Percentiles rank a stretch among this genome's conserved stretches.
Conservation (phyloP, 2,113 vertebrate genomes). For the Ciconia maguari region DNA sequence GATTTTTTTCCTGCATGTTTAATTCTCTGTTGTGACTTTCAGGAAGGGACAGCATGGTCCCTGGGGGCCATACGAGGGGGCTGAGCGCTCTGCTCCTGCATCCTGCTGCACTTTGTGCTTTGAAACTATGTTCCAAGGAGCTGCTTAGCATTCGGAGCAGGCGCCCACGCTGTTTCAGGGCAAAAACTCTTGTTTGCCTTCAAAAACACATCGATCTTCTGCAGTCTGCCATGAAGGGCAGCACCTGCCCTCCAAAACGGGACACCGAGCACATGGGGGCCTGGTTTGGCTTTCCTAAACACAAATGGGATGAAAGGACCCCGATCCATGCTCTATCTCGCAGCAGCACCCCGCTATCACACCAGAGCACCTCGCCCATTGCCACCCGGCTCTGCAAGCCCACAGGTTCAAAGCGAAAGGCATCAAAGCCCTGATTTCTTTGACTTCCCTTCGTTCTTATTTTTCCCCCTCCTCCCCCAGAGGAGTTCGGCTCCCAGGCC, state of each 20-base stretch:
- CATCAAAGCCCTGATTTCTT: background rate
- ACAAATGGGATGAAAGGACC: background rate
- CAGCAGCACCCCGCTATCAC: background rate
- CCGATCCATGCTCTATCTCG: background rate
- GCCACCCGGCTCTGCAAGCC: fast-evolving
- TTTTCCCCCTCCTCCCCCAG: background rate
- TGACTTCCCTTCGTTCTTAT: background rate
- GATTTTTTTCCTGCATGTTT: fast-evolving
- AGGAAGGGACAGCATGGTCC: fast-evolving
- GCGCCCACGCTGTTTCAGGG: background rate
- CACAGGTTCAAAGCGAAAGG: background rate
- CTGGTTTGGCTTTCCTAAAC: background rate
- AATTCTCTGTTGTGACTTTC: background rate
- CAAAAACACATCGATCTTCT: constrained; percentile 42
- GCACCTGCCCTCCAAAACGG: background rate
- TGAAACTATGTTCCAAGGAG: constrained; percentile 11
- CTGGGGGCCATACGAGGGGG: background rate
- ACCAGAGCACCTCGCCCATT: background rate
- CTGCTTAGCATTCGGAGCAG: constrained; percentile 57
- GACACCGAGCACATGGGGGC: background rate
- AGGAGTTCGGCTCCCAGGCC: background rate
- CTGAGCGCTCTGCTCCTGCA: fast-evolving
- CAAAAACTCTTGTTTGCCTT: constrained; percentile 30
- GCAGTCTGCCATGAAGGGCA: constrained; percentile 20
- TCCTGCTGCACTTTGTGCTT: background rate